phyloP scores from a whole-genome alignment of 2,797 vertebrate species.

The Percopsis omiscomaycus region DNA sequence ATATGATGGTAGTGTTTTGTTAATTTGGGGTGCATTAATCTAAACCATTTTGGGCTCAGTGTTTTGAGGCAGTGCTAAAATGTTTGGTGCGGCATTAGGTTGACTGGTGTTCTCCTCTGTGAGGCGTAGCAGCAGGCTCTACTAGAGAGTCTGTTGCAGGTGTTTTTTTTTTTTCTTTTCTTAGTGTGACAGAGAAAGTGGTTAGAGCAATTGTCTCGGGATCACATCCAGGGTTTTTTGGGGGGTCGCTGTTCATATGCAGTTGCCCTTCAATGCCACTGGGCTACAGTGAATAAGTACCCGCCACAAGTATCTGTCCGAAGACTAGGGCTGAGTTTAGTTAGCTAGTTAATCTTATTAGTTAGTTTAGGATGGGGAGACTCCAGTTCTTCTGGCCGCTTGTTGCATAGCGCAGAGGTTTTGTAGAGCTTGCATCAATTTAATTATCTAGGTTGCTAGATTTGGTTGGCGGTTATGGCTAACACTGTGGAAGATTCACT shows the following conservation, averaged over 20 bases:
- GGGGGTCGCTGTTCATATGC: neutral
- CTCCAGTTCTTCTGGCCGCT: too few relatives aligned
- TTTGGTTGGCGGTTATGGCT: too few relatives aligned
- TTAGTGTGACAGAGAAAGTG: slow-evolving; percentile 16
- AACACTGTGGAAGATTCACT: too few relatives aligned
- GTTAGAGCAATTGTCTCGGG: neutral
- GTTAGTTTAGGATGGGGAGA: too few relatives aligned
- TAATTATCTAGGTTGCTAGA: too few relatives aligned
- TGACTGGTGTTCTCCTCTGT: slow-evolving; percentile 4
- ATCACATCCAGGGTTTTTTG: neutral
- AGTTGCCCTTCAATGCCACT: neutral
- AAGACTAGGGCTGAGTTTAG: too few relatives aligned
- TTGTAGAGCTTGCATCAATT: too few relatives aligned
- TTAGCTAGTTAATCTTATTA: too few relatives aligned
- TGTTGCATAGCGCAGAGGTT: too few relatives aligned
- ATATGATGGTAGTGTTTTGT: slow-evolving; percentile 1
- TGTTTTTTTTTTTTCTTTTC: neutral
- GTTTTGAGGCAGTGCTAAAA: slow-evolving; percentile 4
- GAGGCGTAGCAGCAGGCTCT: slow-evolving; percentile 1
- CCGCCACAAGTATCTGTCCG: too few relatives aligned
- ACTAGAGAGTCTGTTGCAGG: neutral
- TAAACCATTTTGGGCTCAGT: slow-evolving; percentile 3
- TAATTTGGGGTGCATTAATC: neutral
- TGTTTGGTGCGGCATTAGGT: slow-evolving; percentile 2
- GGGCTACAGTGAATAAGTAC: neutral